Percentiles rank a stretch among this genome's conserved stretches.
Evolutionary conservation across 2,888 invertebrate species (phyloP).

Genomic region (Netelia fuscicornis): DNA sequence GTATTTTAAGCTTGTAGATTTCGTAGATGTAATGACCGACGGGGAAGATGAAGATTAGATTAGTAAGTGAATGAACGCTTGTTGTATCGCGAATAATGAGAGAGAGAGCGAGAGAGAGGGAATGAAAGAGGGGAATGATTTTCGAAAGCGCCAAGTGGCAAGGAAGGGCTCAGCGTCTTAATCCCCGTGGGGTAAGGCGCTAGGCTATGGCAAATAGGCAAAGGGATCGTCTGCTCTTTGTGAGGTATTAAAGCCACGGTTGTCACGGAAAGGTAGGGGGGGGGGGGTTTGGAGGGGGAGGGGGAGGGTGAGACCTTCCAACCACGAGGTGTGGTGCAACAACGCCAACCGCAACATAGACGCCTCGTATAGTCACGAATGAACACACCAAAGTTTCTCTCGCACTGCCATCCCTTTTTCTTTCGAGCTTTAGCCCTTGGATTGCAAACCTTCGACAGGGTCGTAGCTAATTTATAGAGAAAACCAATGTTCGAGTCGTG

Average conservation of each 20-base stretch:
- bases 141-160: slow-evolving; percentile 22
- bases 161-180: slow-evolving; percentile 51
- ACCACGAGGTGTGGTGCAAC: not conserved
- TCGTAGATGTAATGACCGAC: slow-evolving; percentile 14
- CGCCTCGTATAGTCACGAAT: no score
- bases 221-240: slow-evolving; percentile 44
- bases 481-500: no score
- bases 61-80: slow-evolving; percentile 38
- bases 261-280: not conserved
- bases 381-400: no score
- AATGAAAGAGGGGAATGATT: slow-evolving; percentile 16
- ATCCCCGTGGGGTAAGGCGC: slow-evolving; percentile 47
- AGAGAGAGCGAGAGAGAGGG: slow-evolving; percentile 11
- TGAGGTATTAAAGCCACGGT: slow-evolving; percentile 35
- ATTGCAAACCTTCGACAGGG: no score
- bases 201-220: not conserved
- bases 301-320: no score
- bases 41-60: slow-evolving; percentile 47
- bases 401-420: no score
- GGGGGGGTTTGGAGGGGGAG: no score
- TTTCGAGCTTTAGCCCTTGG: no score
- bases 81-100: slow-evolving; percentile 13
- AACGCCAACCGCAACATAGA: not conserved
- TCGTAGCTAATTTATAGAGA: no score
- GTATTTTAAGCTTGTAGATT: not conserved